Base-by-base conservation (phyloP, 2,113 vertebrate genomes). In the Menura novaehollandiae region DNA sequence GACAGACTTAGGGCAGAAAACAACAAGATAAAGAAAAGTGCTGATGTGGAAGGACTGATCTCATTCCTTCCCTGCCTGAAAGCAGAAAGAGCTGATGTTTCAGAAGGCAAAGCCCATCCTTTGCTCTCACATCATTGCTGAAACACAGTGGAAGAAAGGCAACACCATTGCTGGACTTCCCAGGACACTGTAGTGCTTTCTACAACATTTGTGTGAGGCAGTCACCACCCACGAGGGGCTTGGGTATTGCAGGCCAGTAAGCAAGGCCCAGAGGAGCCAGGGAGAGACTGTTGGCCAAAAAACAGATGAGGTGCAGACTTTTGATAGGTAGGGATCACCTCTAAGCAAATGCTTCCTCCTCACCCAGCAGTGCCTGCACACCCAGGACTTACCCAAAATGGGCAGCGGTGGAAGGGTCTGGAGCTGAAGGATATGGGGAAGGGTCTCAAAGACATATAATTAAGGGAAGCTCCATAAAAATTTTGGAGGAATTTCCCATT, bases 11-110 rank as follows among this genome's bases (percentile, higher is more conserved):
- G n/a, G 64, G 69, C 64, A 93, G 86, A 92, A 95, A 92, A 91
- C 33, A 93, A 95, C n/a, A 72, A 92, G 94, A 97, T 95, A 95
- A 95, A 91, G 77, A 74, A 91, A 94, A 95, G 53, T 92, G 95
- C 94, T 96, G 95, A 97, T 81, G 86, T 94, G 68, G 68, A 92
- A 91, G 47, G 44, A 89, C 72, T 94, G 92, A 97, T 90, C 90
- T 93, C 90, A 90, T 95, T 93, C 60, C 75, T 96, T 88, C 92
- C 53, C 88, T 68, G 35, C 73, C 68, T 49, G 32, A 93, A 86
- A 96, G 60, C 47, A 96, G 69, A 89, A 82, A 68, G 47, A 78
- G 60, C 44, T 93, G 75, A 77, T 15, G 3, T 78, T 92, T 91
- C 76, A 91, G 74, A 89, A 63, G 35, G 37, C 60, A 89, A 86